phyloP scores from a whole-genome alignment of 2,113 vertebrate species.

The Chauna torquata region DNA sequence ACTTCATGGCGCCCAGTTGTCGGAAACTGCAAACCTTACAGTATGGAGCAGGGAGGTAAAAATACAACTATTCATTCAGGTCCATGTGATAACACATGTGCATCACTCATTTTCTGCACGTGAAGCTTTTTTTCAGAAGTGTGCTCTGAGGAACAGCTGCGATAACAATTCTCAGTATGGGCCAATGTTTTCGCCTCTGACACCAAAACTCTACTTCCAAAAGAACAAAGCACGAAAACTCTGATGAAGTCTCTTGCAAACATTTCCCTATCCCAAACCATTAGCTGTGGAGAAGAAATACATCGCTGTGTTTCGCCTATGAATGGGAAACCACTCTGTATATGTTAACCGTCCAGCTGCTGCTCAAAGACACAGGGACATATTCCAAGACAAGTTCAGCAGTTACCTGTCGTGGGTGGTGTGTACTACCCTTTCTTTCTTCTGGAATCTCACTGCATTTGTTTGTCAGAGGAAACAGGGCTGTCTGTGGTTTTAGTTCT shows the following conservation, averaged over 20 bases:
- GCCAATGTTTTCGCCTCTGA: background rate
- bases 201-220: background rate
- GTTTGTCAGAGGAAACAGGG: background rate
- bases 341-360: background rate
- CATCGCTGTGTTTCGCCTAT: accelerated
- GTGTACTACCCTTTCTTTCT: background rate
- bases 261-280: background rate
- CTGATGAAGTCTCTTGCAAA: background rate
- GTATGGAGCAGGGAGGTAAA: too few species aligned
- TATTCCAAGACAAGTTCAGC: background rate
- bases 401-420: background rate
- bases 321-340: background rate
- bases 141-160: background rate
- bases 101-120: background rate
- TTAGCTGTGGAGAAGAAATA: background rate
- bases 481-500: background rate
- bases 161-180: background rate
- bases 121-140: background rate
- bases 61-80: background rate
- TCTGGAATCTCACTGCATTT: background rate
- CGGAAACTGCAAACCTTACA: background rate
- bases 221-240: background rate
- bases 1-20: background rate
- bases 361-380: background rate
- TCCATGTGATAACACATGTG: too few species aligned